Percentiles rank a stretch among this genome's conserved stretches.
These are phyloP conservation scores for Polylopha cassiicola DNA, from an alignment of 2,888 invertebrate genomes.

Conservation along the genomic window DNA sequence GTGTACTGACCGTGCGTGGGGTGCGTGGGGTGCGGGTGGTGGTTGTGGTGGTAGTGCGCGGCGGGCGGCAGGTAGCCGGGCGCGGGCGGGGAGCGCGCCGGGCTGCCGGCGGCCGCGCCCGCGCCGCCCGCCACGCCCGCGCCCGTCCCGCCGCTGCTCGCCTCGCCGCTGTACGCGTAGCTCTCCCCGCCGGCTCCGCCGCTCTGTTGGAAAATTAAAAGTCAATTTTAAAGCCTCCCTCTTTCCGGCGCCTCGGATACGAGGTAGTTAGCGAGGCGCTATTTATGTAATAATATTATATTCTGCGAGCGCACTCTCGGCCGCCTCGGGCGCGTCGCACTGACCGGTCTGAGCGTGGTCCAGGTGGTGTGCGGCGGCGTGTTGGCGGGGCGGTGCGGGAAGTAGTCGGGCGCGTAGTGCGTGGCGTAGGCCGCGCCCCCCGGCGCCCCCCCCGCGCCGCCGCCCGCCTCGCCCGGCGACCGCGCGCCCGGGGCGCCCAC, in stretches of 20 bases:
- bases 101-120: constrained; percentile 81
- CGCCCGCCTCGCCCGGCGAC: constrained; percentile 47
- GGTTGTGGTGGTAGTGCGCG: constrained; percentile 58
- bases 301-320: constrained; percentile 30
- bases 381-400: constrained; percentile 67
- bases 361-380: constrained; percentile 70
- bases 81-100: constrained; percentile 87
- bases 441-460: constrained; percentile 66
- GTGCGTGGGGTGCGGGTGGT: constrained; percentile 28
- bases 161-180: constrained; percentile 37
- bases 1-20: constrained; percentile 30
- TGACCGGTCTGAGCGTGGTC: constrained; percentile 40
- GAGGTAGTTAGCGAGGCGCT: too few species aligned
- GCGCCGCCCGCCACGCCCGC: constrained; percentile 36
- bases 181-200: constrained; percentile 62
- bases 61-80: constrained; percentile 63
- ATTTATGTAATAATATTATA: too few species aligned
- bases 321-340: constrained; percentile 32
- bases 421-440: constrained; percentile 77
- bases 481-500: constrained; percentile 39
- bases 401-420: constrained; percentile 71
- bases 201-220: constrained; percentile 48
- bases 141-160: constrained; percentile 71
- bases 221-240: constrained; percentile 55
- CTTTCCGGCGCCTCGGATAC: constrained; percentile 59